These are phyloP conservation scores for Noturus placidus DNA, from an alignment of 2,113 vertebrate genomes.

Conservation along the genomic window DNA sequence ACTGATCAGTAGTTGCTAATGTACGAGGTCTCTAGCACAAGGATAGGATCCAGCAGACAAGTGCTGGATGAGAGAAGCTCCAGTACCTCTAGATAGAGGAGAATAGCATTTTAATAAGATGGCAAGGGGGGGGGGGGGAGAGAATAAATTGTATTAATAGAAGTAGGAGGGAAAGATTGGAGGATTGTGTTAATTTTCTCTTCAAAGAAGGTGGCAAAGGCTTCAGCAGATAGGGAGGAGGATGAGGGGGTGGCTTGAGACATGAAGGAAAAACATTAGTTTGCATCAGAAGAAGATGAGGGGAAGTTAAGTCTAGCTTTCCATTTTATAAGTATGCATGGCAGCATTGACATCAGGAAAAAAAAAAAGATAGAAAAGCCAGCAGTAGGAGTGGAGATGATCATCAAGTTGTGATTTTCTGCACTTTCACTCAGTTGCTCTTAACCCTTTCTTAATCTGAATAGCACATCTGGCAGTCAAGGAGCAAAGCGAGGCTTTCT, in stretches of 20 bases:
- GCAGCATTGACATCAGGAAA: neutral
- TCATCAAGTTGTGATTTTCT: neutral
- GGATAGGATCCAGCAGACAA: neutral
- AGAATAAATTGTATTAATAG: neutral
- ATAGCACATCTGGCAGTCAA: neutral
- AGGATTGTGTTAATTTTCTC: neutral
- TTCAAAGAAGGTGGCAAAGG: neutral
- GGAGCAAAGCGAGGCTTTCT: neutral
- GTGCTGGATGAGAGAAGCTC: neutral
- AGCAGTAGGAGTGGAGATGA: neutral
- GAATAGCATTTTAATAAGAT: neutral
- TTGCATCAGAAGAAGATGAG: neutral
- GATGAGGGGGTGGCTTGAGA: neutral
- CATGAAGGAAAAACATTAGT: neutral
- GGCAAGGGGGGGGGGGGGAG: neutral
- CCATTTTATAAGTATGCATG: neutral
- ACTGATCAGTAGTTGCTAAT: neutral
- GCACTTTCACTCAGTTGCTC: neutral
- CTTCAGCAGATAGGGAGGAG: neutral
- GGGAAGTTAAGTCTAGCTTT: neutral
- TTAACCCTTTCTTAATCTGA: neutral
- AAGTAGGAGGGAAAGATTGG: neutral
- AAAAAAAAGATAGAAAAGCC: neutral
- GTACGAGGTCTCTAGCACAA: neutral
- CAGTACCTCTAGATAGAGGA: neutral